Conservation (phyloP, 2,113 vertebrate species). For the Desmodus rotundus region DNA sequence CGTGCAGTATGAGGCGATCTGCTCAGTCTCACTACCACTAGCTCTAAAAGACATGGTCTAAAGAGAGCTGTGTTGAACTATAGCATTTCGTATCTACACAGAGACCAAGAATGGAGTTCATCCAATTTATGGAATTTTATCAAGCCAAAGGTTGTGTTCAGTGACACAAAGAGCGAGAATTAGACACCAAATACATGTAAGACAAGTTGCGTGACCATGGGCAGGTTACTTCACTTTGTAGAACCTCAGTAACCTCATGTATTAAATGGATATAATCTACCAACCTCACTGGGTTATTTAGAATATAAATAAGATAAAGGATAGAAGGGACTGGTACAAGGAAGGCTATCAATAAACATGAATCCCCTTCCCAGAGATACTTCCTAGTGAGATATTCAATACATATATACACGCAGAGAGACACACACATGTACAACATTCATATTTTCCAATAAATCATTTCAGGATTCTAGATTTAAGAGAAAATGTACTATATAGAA, state of each 20-base stretch:
- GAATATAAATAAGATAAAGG: conserved; percentile 17
- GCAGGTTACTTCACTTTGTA: background rate
- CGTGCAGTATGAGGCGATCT: background rate
- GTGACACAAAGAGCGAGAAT: background rate
- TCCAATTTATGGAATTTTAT: background rate
- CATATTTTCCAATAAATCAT: background rate
- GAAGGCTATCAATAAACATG: background rate
- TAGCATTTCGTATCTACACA: background rate
- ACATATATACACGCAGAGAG: background rate
- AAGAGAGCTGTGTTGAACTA: background rate
- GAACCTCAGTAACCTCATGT: background rate
- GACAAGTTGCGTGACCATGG: background rate
- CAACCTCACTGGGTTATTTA: background rate
- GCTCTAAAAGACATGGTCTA: background rate
- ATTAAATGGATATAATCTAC: background rate
- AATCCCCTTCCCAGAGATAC: background rate
- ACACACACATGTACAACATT: background rate
- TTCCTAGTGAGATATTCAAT: conserved; percentile 12
- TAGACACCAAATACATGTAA: background rate
- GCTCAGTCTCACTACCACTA: background rate
- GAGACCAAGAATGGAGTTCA: background rate
- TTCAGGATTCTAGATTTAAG: background rate
- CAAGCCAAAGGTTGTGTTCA: background rate
- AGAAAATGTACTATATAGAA: background rate
- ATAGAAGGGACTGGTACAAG: background rate